These are phyloP conservation scores for Dromius quadrimaculatus DNA, from an alignment of 2,888 invertebrate species.

Conservation along the genomic window DNA sequence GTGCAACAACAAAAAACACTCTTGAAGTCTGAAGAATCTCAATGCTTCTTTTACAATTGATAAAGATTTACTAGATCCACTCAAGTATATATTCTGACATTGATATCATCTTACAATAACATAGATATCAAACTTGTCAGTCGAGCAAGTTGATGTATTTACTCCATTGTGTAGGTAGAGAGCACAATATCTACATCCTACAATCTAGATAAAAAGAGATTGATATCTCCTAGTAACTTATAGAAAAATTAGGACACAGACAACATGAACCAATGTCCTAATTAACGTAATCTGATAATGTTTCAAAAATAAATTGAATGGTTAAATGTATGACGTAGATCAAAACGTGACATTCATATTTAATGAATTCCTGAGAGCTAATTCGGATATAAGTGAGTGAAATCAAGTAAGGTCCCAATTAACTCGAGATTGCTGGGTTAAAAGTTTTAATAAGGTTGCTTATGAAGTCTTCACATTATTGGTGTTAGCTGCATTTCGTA, in stretches of 20 bases:
- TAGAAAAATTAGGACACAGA: slow-evolving; percentile 5
- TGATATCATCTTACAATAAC: slow-evolving; percentile 30
- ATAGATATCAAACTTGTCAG: slow-evolving; percentile 39
- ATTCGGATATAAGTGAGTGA: background rate
- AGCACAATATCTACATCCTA: background rate
- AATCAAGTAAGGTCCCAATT: slow-evolving; percentile 28
- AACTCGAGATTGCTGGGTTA: slow-evolving; percentile 9
- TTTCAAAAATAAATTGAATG: slow-evolving; percentile 21
- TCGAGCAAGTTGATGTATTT: slow-evolving; percentile 26
- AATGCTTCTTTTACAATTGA: slow-evolving; percentile 4
- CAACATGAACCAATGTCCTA: slow-evolving; percentile 14
- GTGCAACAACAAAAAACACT: too few species aligned
- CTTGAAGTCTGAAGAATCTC: too few species aligned
- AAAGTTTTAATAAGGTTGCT: slow-evolving; percentile 38
- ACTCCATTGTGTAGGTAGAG: slow-evolving; percentile 9
- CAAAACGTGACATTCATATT: slow-evolving; percentile 28
- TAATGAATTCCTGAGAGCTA: slow-evolving; percentile 13
- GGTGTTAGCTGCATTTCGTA: too few species aligned
- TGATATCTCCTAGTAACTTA: slow-evolving; percentile 9
- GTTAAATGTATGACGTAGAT: background rate
- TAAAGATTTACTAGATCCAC: slow-evolving; percentile 24
- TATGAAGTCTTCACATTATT: too few species aligned
- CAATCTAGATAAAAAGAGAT: slow-evolving; percentile 26
- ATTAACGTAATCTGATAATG: slow-evolving; percentile 36
- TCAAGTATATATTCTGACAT: slow-evolving; percentile 26